These are phyloP conservation scores for Euura saliciscinereae DNA, from an alignment of 1,140 invertebrate species.

Conservation along the genomic window DNA sequence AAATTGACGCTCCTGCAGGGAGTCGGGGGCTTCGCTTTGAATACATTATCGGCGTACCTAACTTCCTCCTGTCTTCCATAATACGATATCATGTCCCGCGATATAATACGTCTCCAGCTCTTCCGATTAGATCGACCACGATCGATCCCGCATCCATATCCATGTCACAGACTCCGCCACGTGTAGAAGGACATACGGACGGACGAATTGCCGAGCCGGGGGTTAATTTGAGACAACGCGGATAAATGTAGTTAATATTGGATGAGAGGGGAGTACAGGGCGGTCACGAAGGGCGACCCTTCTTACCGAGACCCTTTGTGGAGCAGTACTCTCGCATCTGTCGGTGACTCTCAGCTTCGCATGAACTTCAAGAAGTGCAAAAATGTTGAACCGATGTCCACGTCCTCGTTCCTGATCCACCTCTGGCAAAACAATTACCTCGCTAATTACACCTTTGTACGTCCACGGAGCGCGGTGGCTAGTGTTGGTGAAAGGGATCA, in stretches of 20 bases:
- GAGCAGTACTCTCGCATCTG: not conserved
- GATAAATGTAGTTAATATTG: constrained; percentile 59
- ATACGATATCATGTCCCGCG: constrained; percentile 18
- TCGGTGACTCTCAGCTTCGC: not conserved
- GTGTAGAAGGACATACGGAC: constrained; percentile 36
- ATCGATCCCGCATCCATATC: not conserved
- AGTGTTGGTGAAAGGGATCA: too few species aligned
- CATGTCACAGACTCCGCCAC: constrained; percentile 25
- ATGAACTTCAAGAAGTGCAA: not conserved
- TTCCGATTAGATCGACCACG: constrained; percentile 4
- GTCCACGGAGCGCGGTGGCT: too few species aligned
- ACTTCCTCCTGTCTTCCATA: constrained; percentile 22
- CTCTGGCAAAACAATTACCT: not conserved
- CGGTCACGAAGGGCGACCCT: constrained; percentile 33
- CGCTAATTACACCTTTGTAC: not conserved
- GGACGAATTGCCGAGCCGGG: constrained; percentile 50
- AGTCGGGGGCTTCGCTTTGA: constrained; percentile 52
- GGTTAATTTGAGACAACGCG: constrained; percentile 56
- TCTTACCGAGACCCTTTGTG: not conserved
- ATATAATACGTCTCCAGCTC: constrained; percentile 21
- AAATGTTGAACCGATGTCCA: not conserved
- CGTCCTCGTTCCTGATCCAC: not conserved
- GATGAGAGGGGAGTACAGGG: constrained; percentile 41
- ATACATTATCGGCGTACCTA: constrained; percentile 47
- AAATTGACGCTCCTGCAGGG: constrained; percentile 49